Conservation (phyloP, 2,888 invertebrate genomes). For the Drosophila histrio region DNA sequence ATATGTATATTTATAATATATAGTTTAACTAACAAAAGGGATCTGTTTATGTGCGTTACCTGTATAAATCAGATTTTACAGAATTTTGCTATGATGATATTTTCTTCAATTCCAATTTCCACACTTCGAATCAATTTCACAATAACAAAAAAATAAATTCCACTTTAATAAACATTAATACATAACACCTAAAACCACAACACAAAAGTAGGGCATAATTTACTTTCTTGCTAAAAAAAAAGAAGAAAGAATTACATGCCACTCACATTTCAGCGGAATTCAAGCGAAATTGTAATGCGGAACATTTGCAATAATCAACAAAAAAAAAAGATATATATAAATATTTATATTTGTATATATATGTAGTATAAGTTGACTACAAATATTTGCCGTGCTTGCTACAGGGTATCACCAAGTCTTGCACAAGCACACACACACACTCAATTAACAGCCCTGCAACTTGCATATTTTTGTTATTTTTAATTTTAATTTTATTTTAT, state of each 20-base stretch:
- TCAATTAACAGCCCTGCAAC: neutral
- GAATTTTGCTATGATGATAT: too few relatives aligned
- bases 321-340: too few relatives aligned
- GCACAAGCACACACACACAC: too few relatives aligned
- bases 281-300: slow-evolving; percentile 8
- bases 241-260: neutral
- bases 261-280: neutral
- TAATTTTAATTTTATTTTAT: slow-evolving; percentile 26
- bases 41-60: too few relatives aligned
- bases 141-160: neutral
- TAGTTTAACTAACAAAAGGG: too few relatives aligned
- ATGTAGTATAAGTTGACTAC: neutral
- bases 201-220: neutral
- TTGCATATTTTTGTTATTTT: slow-evolving; percentile 1
- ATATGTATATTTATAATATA: too few relatives aligned
- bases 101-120: neutral
- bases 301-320: neutral
- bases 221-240: neutral
- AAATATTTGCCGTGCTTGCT: neutral
- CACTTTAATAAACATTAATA: neutral
- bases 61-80: too few relatives aligned
- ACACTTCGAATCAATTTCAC: neutral
- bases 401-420: slow-evolving; percentile 12
- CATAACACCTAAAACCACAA: neutral
- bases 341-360: neutral